phyloP scores from a whole-genome alignment of 2,113 vertebrate genomes.

The Paraplagusia blochii region DNA sequence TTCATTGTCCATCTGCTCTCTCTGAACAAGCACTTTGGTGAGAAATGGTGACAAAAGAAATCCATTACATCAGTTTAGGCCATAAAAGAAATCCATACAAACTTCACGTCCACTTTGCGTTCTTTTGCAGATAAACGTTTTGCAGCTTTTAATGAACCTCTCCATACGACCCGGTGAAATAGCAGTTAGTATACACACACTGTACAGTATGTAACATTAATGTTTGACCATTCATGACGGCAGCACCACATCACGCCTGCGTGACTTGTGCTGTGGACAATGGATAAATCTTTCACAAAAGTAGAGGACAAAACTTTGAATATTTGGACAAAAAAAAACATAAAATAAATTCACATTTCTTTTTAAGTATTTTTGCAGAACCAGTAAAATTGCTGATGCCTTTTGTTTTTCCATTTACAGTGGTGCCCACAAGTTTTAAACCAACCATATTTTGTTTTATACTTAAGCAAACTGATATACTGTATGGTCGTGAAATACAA shows the following conservation, averaged over 20 bases:
- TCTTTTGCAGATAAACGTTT: constrained; percentile 75
- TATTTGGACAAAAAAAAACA: constrained; percentile 36
- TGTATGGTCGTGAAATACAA: no score
- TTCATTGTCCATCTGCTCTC: constrained; percentile 62
- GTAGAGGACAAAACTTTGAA: constrained; percentile 25
- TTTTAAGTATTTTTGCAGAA: constrained; percentile 25
- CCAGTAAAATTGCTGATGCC: constrained; percentile 1
- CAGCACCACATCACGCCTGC: constrained; percentile 62
- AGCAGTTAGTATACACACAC: constrained; percentile 25
- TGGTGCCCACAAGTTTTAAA: no score
- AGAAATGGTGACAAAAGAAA: constrained; percentile 61
- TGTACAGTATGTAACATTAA: constrained; percentile 23
- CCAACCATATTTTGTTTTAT: no score
- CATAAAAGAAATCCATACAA: constrained; percentile 51
- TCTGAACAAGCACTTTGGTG: constrained; percentile 81
- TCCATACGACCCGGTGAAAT: constrained; percentile 22
- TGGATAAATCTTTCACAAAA: constrained; percentile 18
- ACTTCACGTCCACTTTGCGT: constrained; percentile 44
- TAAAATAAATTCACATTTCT: constrained; percentile 18
- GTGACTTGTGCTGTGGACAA: constrained; percentile 51
- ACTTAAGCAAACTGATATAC: no score
- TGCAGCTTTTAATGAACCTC: constrained; percentile 64
- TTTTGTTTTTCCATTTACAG: not conserved
- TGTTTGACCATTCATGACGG: constrained; percentile 24
- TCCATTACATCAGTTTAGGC: constrained; percentile 62